These are phyloP conservation scores for Scaeva pyrastri DNA, from an alignment of 2,888 invertebrate genomes.

Conservation along the genomic window DNA sequence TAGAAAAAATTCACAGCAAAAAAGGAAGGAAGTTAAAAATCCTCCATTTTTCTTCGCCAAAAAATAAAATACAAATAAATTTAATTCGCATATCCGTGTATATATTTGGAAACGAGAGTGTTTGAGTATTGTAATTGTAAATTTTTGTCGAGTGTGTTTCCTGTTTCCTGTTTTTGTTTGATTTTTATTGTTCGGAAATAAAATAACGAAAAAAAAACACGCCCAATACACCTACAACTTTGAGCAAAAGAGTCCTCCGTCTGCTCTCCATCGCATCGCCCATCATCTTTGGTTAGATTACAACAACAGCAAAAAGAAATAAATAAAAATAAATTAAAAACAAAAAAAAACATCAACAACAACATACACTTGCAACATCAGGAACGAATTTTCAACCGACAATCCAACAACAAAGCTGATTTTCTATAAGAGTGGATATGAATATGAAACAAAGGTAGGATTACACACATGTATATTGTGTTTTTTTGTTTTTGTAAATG, in stretches of 20 bases:
- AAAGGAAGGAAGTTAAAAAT: conserved; percentile 20
- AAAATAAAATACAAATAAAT: background rate
- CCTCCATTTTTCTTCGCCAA: conserved; percentile 52
- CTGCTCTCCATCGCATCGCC: conserved; percentile 3
- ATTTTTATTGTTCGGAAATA: conserved; percentile 70
- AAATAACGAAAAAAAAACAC: conserved; percentile 37
- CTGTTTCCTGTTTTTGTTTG: conserved; percentile 73
- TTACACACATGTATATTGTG: conserved; percentile 44
- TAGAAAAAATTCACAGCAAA: conserved; percentile 30
- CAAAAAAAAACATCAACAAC: background rate
- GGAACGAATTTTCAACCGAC: conserved; percentile 28
- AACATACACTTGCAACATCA: background rate
- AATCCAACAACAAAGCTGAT: conserved; percentile 70
- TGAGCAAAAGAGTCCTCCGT: background rate
- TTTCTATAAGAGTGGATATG: conserved; percentile 75
- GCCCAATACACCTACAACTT: background rate
- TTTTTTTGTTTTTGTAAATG: conserved; percentile 30
- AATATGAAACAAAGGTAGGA: conserved; percentile 75
- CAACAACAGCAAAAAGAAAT: conserved; percentile 37
- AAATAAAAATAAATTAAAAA: conserved; percentile 37
- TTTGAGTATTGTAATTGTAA: no score
- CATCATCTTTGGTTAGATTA: conserved; percentile 46
- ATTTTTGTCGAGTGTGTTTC: conserved; percentile 62
- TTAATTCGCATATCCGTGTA: background rate
- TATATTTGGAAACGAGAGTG: conserved; percentile 45